Conservation (phyloP, 1,140 invertebrate species). For the Panagrolaimus sp. region DNA sequence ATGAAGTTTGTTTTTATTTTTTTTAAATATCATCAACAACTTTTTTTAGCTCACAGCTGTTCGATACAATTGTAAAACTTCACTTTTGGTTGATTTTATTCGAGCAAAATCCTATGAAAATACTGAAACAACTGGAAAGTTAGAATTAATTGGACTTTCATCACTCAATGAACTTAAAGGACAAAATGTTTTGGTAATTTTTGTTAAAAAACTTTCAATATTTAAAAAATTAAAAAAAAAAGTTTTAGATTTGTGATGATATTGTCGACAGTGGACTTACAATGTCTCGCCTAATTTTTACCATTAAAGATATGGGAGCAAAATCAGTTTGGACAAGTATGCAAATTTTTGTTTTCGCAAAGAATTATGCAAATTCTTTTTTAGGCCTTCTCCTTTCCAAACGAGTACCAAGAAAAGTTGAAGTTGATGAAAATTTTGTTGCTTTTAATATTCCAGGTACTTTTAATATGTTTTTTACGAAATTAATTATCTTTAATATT, state of each 20-base stretch:
- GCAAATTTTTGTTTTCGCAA: conserved; percentile 62
- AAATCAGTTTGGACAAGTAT: conserved; percentile 59
- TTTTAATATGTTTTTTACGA: not conserved
- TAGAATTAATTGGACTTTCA: conserved; percentile 64
- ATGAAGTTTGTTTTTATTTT: conserved; percentile 65
- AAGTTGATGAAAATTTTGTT: conserved; percentile 55
- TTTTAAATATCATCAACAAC: conserved; percentile 24
- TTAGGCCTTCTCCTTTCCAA: conserved; percentile 49
- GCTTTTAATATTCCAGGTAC: conserved; percentile 68
- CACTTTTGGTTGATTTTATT: conserved; percentile 67
- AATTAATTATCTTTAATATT: not conserved
- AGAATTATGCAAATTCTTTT: too few species aligned
- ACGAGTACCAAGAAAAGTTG: conserved; percentile 43
- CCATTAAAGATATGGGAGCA: conserved; percentile 62
- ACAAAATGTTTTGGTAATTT: conserved; percentile 52
- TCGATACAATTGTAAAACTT: conserved; percentile 52
- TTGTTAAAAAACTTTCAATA: not conserved
- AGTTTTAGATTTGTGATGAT: conserved; percentile 65
- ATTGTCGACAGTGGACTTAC: conserved; percentile 68
- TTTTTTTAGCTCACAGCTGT: conserved; percentile 25
- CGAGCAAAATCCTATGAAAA: conserved; percentile 67
- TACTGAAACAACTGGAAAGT: conserved; percentile 62
- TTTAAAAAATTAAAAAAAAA: conserved; percentile 20
- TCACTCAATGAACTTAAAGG: conserved; percentile 62
- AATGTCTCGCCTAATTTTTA: conserved; percentile 64